Percentiles rank a stretch among this genome's conserved stretches.
phyloP scores from a whole-genome alignment of 2,888 invertebrate genomes.

The Corythucha ciliata region DNA sequence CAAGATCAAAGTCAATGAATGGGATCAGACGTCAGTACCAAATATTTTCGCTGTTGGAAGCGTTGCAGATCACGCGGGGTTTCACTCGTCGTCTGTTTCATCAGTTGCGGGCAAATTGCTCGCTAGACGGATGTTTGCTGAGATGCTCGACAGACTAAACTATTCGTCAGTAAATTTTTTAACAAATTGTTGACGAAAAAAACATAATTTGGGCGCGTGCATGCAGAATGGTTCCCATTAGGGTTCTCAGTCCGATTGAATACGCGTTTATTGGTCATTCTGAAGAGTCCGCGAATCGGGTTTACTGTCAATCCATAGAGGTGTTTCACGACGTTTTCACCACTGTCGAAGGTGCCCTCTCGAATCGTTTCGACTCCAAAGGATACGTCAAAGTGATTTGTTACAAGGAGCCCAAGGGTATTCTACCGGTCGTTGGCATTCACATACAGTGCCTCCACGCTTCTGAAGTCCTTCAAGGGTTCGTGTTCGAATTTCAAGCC shows the following conservation, averaged over 20 bases:
- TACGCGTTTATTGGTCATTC: constrained; percentile 17
- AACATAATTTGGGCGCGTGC: no score
- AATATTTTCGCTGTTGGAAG: constrained; percentile 18
- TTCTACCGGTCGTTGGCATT: constrained; percentile 8
- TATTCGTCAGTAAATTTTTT: no score
- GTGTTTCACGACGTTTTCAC: constrained; percentile 8
- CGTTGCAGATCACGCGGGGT: no score
- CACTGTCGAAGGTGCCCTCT: not conserved
- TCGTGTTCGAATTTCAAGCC: constrained; percentile 5
- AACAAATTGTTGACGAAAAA: no score
- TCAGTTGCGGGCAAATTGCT: constrained; percentile 14
- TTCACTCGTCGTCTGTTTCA: no score
- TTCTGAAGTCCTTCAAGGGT: constrained; percentile 17
- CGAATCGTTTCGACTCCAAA: constrained; percentile 16
- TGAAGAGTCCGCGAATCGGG: constrained; percentile 7
- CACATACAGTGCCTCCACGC: constrained; percentile 14
- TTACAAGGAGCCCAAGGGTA: constrained; percentile 3
- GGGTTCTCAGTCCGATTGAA: constrained; percentile 12
- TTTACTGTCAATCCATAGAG: constrained; percentile 17
- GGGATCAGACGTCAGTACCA: constrained; percentile 15
- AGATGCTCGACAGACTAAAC: constrained; percentile 10
- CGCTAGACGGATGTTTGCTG: constrained; percentile 10
- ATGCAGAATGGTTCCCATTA: constrained; percentile 6
- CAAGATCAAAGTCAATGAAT: constrained; percentile 14
- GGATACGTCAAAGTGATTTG: constrained; percentile 17